phyloP scores from a whole-genome alignment of 2,797 vertebrate genomes.

The Argya squamiceps region DNA sequence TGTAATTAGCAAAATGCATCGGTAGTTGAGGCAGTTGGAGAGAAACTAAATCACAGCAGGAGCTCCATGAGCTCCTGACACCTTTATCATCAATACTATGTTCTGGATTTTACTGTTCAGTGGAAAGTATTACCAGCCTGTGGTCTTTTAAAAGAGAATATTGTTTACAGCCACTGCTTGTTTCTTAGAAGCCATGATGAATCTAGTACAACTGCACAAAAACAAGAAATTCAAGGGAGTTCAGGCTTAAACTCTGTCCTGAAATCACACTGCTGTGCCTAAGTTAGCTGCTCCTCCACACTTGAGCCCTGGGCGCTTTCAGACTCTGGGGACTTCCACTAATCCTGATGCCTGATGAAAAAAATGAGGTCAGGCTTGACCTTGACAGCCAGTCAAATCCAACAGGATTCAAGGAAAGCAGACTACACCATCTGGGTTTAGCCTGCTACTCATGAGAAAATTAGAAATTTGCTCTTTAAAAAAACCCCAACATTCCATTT shows the following conservation, averaged over 20 bases:
- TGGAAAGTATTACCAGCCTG: conserved; percentile 77
- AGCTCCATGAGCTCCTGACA: conserved; percentile 65
- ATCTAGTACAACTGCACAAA: neutral
- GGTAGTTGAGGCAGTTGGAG: conserved; percentile 70
- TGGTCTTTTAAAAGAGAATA: conserved; percentile 60
- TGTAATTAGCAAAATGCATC: conserved; percentile 88
- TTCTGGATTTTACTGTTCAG: conserved; percentile 79
- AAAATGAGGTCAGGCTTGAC: neutral
- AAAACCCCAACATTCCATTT: neutral
- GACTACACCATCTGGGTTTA: neutral
- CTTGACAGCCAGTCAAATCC: neutral
- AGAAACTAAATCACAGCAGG: conserved; percentile 79
- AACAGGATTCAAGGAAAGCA: neutral
- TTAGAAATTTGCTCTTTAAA: neutral
- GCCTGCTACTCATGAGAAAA: neutral
- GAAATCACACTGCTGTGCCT: neutral
- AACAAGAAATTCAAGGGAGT: neutral
- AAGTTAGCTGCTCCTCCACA: neutral
- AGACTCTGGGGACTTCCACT: neutral
- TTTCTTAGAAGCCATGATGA: neutral
- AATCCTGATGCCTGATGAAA: neutral
- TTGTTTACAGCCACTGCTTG: conserved; percentile 18
- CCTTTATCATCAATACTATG: conserved; percentile 79
- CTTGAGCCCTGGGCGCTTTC: neutral
- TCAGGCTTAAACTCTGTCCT: neutral